Conservation (phyloP, 2,888 invertebrate genomes). For the Apamea crenata region DNA sequence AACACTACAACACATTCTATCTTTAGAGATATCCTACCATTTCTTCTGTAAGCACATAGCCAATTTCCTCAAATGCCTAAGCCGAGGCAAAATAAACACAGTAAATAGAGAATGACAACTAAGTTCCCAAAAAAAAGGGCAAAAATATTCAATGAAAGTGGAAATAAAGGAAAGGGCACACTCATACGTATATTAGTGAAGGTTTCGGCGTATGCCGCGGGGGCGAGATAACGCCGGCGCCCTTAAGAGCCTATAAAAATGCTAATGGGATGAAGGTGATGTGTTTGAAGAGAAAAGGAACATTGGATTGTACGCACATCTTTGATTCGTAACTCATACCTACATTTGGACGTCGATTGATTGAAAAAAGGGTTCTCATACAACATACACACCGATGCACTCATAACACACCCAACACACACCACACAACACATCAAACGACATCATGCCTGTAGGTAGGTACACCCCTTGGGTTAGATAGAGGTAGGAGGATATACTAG, state of each 20-base stretch:
- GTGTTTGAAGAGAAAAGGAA: slow-evolving; percentile 73
- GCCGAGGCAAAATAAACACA: slow-evolving; percentile 36
- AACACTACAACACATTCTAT: background rate
- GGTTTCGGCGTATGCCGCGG: slow-evolving; percentile 70
- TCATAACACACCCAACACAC: background rate
- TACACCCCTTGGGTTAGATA: background rate
- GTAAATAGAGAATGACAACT: slow-evolving; percentile 51
- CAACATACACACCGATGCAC: background rate
- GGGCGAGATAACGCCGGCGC: slow-evolving; percentile 75
- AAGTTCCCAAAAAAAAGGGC: slow-evolving; percentile 49
- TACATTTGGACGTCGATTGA: slow-evolving; percentile 25
- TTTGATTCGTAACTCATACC: slow-evolving; percentile 47
- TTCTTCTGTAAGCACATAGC: slow-evolving; percentile 16
- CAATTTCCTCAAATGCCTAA: slow-evolving; percentile 11
- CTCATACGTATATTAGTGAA: slow-evolving; percentile 66
- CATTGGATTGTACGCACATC: slow-evolving; percentile 39
- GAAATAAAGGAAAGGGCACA: slow-evolving; percentile 72
- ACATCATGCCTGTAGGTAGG: background rate
- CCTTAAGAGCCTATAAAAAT: slow-evolving; percentile 82
- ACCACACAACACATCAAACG: background rate
- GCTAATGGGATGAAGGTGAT: slow-evolving; percentile 81
- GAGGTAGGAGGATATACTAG: background rate
- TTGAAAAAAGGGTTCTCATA: slow-evolving; percentile 13
- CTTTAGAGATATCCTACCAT: background rate
- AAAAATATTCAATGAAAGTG: slow-evolving; percentile 71